Evolutionary conservation across 2,888 invertebrate species (phyloP), one percentile per base, ranked within the genome.

Genomic region (Nomada fabriciana): DNA sequence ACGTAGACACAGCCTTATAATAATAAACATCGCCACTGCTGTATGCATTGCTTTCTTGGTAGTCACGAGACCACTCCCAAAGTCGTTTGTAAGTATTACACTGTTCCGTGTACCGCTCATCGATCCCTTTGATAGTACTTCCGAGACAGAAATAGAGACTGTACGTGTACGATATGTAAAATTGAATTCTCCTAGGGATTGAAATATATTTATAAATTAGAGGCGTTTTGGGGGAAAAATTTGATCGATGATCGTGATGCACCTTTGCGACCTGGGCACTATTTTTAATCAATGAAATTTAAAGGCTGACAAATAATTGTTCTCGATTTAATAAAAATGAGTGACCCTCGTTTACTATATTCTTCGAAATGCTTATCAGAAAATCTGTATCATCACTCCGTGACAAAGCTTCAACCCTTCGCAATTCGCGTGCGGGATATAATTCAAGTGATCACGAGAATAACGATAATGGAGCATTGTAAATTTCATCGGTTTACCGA

Each of bases 1-100:
- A 86, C 74, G 55, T 78, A 77, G 86, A 86, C 84, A 88, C 83
- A 63, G 61, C 76, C 72, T 76, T 81, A 81, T 82, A 87, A 89
- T 89, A 89, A 89, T 88, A 90, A 90, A 89, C 86, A 86, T 83
- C 63, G 75, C 76, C 64, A 87, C 87, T 82, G 80, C 76, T 80
- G 74, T 78, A 85, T 82, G 86, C 84, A 88, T 87, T 84, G 78
- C 85, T 71, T 77, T 88, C 78, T 64, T 79, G 83, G 85, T 81
- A 86, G 85, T 87, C 84, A 84, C 82, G 82, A 75, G 79, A 80
- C 88, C 85, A 80, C 84, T 75, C 86, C 83, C 76, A 76, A 64
- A 80, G 76, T 84, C 86, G 79, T 88, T 84, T 80, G 84, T 83
- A 70, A 57, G 64, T 71, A 84, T 82, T 75, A 76, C 57, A 52